phyloP scores from a whole-genome alignment of 2,888 invertebrate species.

The Heliconius hortense region DNA sequence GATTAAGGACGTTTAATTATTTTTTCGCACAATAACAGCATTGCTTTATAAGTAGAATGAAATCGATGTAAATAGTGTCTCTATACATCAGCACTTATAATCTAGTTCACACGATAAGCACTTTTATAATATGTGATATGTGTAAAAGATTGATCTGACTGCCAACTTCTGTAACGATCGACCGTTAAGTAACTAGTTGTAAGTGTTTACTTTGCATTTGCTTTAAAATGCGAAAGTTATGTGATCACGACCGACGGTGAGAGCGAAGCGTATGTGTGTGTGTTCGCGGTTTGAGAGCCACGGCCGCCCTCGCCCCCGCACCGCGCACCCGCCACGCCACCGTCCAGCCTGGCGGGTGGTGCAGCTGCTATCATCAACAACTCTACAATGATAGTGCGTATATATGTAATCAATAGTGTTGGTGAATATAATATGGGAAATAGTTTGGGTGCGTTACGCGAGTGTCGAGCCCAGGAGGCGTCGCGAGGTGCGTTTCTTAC shows the following conservation, averaged over 20 bases:
- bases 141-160: slow-evolving; percentile 36
- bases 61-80: slow-evolving; percentile 41
- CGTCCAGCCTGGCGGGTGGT: background rate
- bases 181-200: slow-evolving; percentile 28
- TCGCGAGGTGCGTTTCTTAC: slow-evolving; percentile 59
- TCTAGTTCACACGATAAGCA: slow-evolving; percentile 40
- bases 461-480: slow-evolving; percentile 67
- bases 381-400: slow-evolving; percentile 8
- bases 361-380: slow-evolving; percentile 14
- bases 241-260: slow-evolving; percentile 23
- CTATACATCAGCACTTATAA: slow-evolving; percentile 37
- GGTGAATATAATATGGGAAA: slow-evolving; percentile 4
- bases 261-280: slow-evolving; percentile 5
- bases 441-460: slow-evolving; percentile 43
- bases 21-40: slow-evolving; percentile 40
- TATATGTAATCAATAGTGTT: slow-evolving; percentile 17
- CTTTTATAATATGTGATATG: slow-evolving; percentile 38
- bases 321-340: slow-evolving; percentile 13
- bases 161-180: slow-evolving; percentile 33
- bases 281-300: background rate
- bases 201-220: slow-evolving; percentile 38
- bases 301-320: slow-evolving; percentile 19
- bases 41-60: slow-evolving; percentile 39
- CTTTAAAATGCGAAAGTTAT: slow-evolving; percentile 37
- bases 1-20: slow-evolving; percentile 40